These are phyloP conservation scores for Prochilodus magdalenae DNA, from an alignment of 2,113 vertebrate genomes.

Conservation along the genomic window DNA sequence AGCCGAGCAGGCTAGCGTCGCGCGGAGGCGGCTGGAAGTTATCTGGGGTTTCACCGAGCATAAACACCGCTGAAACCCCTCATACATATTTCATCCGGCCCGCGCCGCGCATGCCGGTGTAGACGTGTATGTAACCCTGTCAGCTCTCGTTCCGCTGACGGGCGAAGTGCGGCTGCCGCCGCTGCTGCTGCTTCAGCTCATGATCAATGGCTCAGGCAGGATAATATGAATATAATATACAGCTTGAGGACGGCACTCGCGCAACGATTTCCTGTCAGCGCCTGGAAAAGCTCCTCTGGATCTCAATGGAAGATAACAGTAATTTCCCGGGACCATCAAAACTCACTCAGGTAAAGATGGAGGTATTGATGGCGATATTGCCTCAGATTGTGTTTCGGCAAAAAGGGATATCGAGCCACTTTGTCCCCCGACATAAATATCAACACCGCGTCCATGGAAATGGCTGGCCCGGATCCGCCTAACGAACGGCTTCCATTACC, in stretches of 20 bases:
- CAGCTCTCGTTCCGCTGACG: neutral
- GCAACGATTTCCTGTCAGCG: conserved; percentile 25
- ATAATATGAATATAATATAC: conserved; percentile 33
- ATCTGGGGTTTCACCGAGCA: neutral
- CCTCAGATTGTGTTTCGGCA: conserved; percentile 7
- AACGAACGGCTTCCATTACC: neutral
- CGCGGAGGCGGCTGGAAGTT: neutral
- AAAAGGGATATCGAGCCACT: conserved; percentile 32
- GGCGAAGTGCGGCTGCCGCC: conserved; percentile 2
- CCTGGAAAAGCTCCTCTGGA: neutral
- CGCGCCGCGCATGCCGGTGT: neutral
- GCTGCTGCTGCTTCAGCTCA: conserved; percentile 1
- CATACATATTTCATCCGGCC: neutral
- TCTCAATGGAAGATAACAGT: neutral
- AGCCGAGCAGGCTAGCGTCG: neutral
- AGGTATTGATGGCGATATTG: conserved; percentile 28
- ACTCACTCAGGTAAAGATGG: conserved; percentile 27
- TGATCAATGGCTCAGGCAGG: conserved; percentile 29
- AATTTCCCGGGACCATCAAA: conserved; percentile 28
- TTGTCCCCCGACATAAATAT: conserved; percentile 28
- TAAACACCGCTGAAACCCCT: neutral
- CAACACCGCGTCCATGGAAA: neutral
- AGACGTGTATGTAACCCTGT: neutral
- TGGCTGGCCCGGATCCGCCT: neutral
- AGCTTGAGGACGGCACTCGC: conserved; percentile 28